Evolutionary conservation across 2,797 vertebrate species (phyloP).

Genomic region (Podargus strigoides): DNA sequence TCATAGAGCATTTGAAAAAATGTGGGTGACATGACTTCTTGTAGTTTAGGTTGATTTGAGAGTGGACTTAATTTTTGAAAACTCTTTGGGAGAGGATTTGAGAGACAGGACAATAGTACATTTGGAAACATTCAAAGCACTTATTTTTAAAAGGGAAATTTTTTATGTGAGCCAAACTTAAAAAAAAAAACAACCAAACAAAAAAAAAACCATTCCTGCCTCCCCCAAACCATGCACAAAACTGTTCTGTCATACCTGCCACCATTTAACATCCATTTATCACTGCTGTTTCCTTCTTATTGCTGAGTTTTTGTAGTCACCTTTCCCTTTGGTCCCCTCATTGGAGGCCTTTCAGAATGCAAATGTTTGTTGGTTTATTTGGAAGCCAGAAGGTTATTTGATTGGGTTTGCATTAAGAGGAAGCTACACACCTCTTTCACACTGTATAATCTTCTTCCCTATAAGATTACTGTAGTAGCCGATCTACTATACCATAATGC

Average conservation of each 20-base stretch:
- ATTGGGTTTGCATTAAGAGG: background rate
- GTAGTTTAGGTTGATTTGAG: background rate
- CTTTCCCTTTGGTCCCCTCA: background rate
- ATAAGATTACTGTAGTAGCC: background rate
- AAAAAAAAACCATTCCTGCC: background rate
- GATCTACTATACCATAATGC: background rate
- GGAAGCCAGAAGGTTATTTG: background rate
- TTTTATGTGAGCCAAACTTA: background rate
- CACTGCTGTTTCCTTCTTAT: background rate
- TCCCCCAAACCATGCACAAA: background rate
- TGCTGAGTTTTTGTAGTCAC: background rate
- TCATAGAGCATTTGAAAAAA: background rate
- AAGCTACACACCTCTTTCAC: background rate
- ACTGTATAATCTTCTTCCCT: background rate
- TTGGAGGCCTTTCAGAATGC: background rate
- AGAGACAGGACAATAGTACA: background rate
- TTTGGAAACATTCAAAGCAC: background rate
- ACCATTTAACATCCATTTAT: background rate
- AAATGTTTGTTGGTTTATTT: background rate
- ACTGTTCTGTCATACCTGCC: background rate
- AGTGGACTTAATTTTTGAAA: background rate
- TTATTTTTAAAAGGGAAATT: background rate
- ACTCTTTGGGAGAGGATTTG: background rate
- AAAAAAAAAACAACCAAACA: no score
- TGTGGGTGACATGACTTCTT: no score